Evolutionary conservation across 2,888 invertebrate species (phyloP), one percentile per base, ranked within the genome.

Genomic region (Norana najaformis): DNA sequence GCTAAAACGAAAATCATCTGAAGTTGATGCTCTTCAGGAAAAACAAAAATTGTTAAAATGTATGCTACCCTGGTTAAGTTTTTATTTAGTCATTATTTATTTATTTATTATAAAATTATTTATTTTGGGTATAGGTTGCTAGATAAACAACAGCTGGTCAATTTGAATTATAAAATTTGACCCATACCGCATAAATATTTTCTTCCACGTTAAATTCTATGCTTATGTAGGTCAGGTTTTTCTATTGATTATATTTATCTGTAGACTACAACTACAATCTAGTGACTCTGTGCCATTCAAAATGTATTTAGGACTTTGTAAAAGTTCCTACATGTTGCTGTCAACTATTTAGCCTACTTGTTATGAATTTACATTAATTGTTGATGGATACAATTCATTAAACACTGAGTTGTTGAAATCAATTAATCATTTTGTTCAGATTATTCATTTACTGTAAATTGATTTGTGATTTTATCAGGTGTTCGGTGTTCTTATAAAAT

Each of bases 11-110:
- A 69, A 69, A 69, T 69, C 69, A 69, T 69, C n/a, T 30, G n/a
- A 69, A 69, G 69, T 69, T 69, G 69, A 69, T 69, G 69, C 30
- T 13, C 69, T 69, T 69, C 69, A 69, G 8, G 69, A n/a, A 69
- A 69, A 69, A 69, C 69, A 69, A n/a, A 69, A 69, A 69, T 69
- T 69, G 69, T 69, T 69, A 69, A 69, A 69, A 69, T 69, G 69
- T 69, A 69, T 69, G 69, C 0, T n/a, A 69, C n/a, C n/a, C 30
- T 30, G 30, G 5, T 8, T n/a, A 47, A 23, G 20, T n/a, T 30
- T n/a, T 69, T n/a, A 69, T 69, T 69, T 69, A 11, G 47, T 47
- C n/a, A 69, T 4, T 16, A 16, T 30, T 16, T 69, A n/a, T n/a
- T n/a, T n/a, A n/a, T n/a, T n/a, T n/a, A n/a, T n/a, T n/a, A n/a